These are phyloP conservation scores for Drosophila asahinai DNA, from an alignment of 1,140 invertebrate species.

Conservation along the genomic window DNA sequence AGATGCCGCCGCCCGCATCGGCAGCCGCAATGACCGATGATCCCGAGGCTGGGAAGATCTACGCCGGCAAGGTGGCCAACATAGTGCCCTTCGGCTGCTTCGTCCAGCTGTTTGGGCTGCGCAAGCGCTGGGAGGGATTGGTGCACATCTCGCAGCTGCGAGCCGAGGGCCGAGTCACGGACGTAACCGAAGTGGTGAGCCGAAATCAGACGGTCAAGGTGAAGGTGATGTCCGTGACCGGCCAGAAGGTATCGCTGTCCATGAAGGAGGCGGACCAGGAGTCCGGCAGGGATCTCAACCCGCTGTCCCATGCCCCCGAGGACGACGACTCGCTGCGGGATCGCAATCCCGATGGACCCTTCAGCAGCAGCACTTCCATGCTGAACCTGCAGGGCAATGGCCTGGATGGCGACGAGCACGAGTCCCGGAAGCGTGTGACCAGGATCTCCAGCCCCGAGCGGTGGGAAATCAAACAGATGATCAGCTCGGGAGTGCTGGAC, in stretches of 20 bases:
- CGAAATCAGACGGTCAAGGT: conserved; percentile 96
- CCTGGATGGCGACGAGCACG: conserved; percentile 91
- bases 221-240: conserved; percentile 95
- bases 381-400: conserved; percentile 88
- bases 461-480: conserved; percentile 96
- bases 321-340: conserved; percentile 88
- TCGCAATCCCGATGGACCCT: conserved; percentile 94
- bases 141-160: conserved; percentile 98
- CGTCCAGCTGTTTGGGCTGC: conserved; percentile 96
- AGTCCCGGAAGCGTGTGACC: conserved; percentile 92
- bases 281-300: conserved; percentile 97
- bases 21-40: conserved; percentile 87
- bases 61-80: conserved; percentile 97
- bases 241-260: conserved; percentile 97
- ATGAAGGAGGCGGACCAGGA: conserved; percentile 99
- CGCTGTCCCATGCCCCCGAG: conserved; percentile 88
- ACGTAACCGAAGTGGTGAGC: conserved; percentile 96
- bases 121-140: conserved; percentile 96
- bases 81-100: conserved; percentile 99
- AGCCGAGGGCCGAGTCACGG: conserved; percentile 96
- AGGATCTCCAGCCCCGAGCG: conserved; percentile 98
- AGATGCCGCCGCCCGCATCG: conserved; percentile 76
- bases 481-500: conserved; percentile 93
- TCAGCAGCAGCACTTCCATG: conserved; percentile 87
- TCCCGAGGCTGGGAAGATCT: conserved; percentile 92